Evolutionary conservation across 2,888 invertebrate genomes (phyloP).

Genomic region (Ceriagrion tenellum): DNA sequence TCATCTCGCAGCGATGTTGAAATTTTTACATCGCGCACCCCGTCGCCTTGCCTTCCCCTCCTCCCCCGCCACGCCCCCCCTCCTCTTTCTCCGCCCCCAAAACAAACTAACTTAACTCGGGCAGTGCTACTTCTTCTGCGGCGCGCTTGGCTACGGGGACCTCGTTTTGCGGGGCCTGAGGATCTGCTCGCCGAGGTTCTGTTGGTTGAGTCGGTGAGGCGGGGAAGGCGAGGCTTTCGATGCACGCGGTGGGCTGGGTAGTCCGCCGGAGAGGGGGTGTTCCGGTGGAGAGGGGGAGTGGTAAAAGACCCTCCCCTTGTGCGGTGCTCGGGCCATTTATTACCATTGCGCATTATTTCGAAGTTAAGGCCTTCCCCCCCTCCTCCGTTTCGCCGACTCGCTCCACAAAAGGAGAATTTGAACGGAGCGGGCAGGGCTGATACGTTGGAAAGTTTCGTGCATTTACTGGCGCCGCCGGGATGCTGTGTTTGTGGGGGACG

Average conservation of each 20-base stretch:
- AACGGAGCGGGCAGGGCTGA: slow-evolving; percentile 34
- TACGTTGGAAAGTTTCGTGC: slow-evolving; percentile 38
- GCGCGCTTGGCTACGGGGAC: background rate
- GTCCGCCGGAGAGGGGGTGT: background rate
- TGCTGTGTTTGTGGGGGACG: background rate
- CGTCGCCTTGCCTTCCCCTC: background rate
- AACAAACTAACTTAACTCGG: too few relatives aligned
- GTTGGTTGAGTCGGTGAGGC: background rate
- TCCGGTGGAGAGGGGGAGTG: background rate
- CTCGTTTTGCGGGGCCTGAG: background rate
- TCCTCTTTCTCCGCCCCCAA: too few relatives aligned
- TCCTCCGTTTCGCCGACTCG: background rate
- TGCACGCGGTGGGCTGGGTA: background rate
- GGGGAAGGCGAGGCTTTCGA: too few relatives aligned
- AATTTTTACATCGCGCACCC: too few relatives aligned
- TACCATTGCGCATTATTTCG: slow-evolving; percentile 68
- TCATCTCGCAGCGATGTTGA: too few relatives aligned
- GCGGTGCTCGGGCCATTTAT: slow-evolving; percentile 55
- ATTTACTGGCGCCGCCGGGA: background rate
- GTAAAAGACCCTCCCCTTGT: background rate
- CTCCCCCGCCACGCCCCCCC: background rate
- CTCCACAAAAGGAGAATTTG: slow-evolving; percentile 59
- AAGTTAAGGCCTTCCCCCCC: slow-evolving; percentile 16
- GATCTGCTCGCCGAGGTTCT: background rate
- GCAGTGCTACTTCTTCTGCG: too few relatives aligned